These are phyloP conservation scores for Oligia fasciuncula DNA, from an alignment of 2,888 invertebrate species.

Conservation along the genomic window DNA sequence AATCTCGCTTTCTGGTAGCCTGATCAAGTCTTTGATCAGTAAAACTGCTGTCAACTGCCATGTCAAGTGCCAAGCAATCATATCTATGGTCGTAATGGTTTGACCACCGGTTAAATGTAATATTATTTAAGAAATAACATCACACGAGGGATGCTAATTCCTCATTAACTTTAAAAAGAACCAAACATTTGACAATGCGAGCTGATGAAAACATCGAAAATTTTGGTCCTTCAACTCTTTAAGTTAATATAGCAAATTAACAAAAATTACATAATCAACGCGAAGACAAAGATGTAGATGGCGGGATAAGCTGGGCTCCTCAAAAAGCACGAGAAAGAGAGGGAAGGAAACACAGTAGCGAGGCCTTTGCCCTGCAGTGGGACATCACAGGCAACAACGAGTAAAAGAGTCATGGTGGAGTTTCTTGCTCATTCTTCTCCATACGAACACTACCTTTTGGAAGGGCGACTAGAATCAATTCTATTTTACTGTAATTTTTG, in stretches of 20 bases:
- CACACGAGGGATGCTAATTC: too few relatives aligned
- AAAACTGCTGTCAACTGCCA: neutral
- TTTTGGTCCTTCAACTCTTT: neutral
- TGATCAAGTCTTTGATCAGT: conserved; percentile 11
- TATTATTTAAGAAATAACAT: neutral
- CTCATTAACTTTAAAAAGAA: too few relatives aligned
- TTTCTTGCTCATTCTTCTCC: too few relatives aligned
- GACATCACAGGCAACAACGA: neutral
- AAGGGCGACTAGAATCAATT: too few relatives aligned
- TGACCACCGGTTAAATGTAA: neutral
- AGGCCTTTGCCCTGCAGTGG: neutral
- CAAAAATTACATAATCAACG: neutral
- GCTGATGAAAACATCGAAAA: neutral
- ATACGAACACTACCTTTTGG: too few relatives aligned
- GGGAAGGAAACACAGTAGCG: neutral
- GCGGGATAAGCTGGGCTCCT: neutral
- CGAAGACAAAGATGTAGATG: neutral
- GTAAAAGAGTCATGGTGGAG: too few relatives aligned
- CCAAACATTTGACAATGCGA: neutral
- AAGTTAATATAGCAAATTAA: neutral
- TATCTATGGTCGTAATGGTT: neutral
- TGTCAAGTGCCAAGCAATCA: neutral
- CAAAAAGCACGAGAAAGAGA: too few relatives aligned
- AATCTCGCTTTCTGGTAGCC: neutral
- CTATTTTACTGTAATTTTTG: too few relatives aligned